Base-by-base conservation (phyloP, 2,888 invertebrate genomes). In the Meliscaeva auricollis region DNA sequence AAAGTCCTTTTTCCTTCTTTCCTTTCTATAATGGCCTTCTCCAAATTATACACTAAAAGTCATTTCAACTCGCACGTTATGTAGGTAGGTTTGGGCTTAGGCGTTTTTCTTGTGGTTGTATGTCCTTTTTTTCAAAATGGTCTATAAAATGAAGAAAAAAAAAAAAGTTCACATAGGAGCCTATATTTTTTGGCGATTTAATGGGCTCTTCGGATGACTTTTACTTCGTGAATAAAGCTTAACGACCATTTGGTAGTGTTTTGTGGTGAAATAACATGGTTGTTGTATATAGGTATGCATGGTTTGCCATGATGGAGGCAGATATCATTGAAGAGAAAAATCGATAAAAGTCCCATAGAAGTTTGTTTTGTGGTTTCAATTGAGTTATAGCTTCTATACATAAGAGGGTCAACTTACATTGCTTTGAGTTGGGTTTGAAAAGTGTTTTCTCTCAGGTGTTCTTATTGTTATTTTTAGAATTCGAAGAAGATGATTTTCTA, bases 161-260 rank as follows among this genome's bases (percentile, higher is more conserved):
- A 3, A 60, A 44, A 62, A 62, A 60, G 1, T 60, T 60, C 58
- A 60, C n/a, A 60, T 22, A 41, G 22, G 46, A 64, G 46, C 46
- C 46, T 62, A 44, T 66, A 66, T 3, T 62, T n/a, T 62, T 38
- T n/a, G 60, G 60, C n/a, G 22, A 22, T 44, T 48, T 46, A 41
- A 38, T 30, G 56, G 58, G n/a, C n/a, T 22, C 32, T 38, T 44
- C 35, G 11, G 15, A 41, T 50, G 68, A 48, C 52, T 77, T 78
- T 60, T 64, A 26, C 22, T 46, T 44, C 2, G 15, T 58, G 73
- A 50, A 72, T 72, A 72, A 56, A 78, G 56, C 56, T 72, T 78
- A 64, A 78, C 26, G 72, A 66, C 58, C 64, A 17, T 3, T n/a
- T 44, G 64, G 64, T 72, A 52, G 58, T 72, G 58, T 72, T 72